These are phyloP conservation scores for Apotomis turbidana DNA, from an alignment of 2,888 invertebrate genomes.

Conservation along the genomic window DNA sequence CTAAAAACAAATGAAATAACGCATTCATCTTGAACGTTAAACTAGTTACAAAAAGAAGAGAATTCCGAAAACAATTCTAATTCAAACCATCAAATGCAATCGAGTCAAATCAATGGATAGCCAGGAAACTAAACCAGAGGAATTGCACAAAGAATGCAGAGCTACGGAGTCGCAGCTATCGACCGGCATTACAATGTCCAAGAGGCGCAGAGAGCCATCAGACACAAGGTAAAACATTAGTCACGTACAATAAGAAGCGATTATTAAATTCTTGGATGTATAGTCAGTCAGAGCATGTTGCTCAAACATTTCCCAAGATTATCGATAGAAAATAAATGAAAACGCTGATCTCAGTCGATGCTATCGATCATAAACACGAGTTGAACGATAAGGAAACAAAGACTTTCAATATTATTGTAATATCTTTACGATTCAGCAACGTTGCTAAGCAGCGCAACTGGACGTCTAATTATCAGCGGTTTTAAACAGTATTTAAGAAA, in stretches of 20 bases:
- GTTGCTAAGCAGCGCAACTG: conserved; percentile 3
- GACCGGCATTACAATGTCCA: conserved; percentile 23
- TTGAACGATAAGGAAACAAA: conserved; percentile 34
- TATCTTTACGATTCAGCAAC: conserved; percentile 6
- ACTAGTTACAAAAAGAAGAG: neutral
- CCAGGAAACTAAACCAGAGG: neutral
- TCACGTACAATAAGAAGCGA: conserved; percentile 30
- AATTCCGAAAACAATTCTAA: neutral
- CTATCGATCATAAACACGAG: conserved; percentile 34
- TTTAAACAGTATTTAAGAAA: neutral
- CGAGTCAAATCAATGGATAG: neutral
- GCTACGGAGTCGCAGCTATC: conserved; percentile 16
- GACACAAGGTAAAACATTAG: conserved; percentile 20
- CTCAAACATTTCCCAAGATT: conserved; percentile 27
- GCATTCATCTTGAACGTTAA: too few relatives aligned
- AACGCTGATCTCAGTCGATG: conserved; percentile 15
- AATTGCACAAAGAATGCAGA: conserved; percentile 9
- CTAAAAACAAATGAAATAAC: neutral
- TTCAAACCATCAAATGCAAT: neutral
- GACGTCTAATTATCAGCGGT: neutral
- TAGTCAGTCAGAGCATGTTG: conserved; percentile 9
- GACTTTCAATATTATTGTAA: conserved; percentile 25
- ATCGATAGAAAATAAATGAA: conserved; percentile 24
- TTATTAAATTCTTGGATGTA: conserved; percentile 23
- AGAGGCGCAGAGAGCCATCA: neutral